These are phyloP conservation scores for Indicator indicator DNA, from an alignment of 2,113 vertebrate species.

Conservation along the genomic window DNA sequence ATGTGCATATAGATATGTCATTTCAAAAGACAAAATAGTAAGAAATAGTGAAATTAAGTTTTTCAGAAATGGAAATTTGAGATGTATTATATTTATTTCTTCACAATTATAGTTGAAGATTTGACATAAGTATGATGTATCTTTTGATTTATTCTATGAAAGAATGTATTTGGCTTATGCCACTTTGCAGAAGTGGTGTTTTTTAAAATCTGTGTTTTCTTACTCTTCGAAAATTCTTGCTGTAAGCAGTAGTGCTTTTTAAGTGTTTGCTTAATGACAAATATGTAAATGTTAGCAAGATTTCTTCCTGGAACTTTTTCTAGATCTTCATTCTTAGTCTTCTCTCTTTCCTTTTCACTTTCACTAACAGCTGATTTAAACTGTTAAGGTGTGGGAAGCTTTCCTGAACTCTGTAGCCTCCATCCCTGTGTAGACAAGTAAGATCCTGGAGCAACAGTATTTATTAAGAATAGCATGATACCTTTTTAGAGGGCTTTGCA, in stretches of 20 bases:
- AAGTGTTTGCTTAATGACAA: slow-evolving; percentile 24
- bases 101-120: neutral
- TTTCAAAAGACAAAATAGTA: neutral
- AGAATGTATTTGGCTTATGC: neutral
- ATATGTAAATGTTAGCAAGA: slow-evolving; percentile 55
- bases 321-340: slow-evolving; percentile 79
- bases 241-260: neutral
- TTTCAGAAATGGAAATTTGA: neutral
- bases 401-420: slow-evolving; percentile 84
- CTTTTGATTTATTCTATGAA: neutral
- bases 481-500: slow-evolving; percentile 74
- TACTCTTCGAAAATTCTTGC: neutral
- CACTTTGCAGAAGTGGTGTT: slow-evolving; percentile 14
- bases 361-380: slow-evolving; percentile 92
- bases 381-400: slow-evolving; percentile 89
- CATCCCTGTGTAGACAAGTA: slow-evolving; percentile 86
- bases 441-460: slow-evolving; percentile 80
- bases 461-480: slow-evolving; percentile 78
- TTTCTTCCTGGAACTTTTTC: slow-evolving; percentile 76
- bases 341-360: slow-evolving; percentile 85
- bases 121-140: neutral
- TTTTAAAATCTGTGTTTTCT: slow-evolving; percentile 47
- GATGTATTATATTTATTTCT: neutral
- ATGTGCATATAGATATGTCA: neutral
- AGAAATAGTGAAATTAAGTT: neutral